Evolutionary conservation across 1,140 invertebrate genomes (phyloP).

Genomic region (Theocolax elegans): DNA sequence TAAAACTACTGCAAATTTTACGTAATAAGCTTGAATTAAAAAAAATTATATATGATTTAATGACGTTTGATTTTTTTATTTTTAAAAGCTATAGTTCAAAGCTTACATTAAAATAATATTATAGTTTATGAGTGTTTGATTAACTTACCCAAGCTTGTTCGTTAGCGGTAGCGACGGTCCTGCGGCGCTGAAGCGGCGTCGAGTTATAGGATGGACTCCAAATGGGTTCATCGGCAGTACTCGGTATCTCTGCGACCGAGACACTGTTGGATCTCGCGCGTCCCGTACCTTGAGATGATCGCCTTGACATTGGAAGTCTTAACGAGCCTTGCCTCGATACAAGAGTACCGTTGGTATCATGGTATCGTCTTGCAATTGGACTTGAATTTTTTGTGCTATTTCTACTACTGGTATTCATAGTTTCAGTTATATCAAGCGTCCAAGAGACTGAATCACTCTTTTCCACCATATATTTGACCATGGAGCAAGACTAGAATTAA

Average conservation of each 20-base stretch:
- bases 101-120: too few relatives aligned
- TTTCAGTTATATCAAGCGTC: conserved; percentile 82
- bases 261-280: conserved; percentile 48
- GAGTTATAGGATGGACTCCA: conserved; percentile 36
- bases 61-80: too few relatives aligned
- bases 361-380: not conserved
- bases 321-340: conserved; percentile 59
- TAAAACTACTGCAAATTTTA: too few relatives aligned
- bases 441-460: conserved; percentile 86
- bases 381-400: conserved; percentile 1
- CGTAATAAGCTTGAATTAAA: too few relatives aligned
- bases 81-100: too few relatives aligned
- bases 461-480: conserved; percentile 83
- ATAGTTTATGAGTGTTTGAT: too few relatives aligned
- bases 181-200: conserved; percentile 28
- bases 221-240: not conserved
- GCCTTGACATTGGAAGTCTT: conserved; percentile 49
- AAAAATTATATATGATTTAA: too few relatives aligned
- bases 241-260: conserved; percentile 40
- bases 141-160: conserved; percentile 31
- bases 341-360: conserved; percentile 15
- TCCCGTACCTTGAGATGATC: conserved; percentile 17
- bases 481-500: conserved; percentile 65
- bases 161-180: not conserved
- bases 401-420: conserved; percentile 67